These are phyloP conservation scores for Alca torda DNA, from an alignment of 2,797 vertebrate species.

Conservation along the genomic window DNA sequence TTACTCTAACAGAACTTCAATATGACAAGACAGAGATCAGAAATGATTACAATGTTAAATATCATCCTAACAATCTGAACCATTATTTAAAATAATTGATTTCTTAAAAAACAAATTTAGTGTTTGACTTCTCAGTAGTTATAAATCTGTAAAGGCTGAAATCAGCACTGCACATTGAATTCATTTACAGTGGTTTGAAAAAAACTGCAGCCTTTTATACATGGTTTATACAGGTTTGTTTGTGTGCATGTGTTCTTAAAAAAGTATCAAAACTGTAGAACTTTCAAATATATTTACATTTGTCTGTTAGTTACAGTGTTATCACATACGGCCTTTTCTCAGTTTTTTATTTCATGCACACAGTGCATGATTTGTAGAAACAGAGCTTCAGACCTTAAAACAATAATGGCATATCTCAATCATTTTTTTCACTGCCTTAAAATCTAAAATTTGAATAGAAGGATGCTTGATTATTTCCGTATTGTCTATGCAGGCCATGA, in stretches of 20 bases:
- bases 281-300: slow-evolving; percentile 78
- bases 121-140: slow-evolving; percentile 50
- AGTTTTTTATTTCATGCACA: slow-evolving; percentile 59
- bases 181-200: slow-evolving; percentile 61
- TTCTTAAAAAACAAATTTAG: slow-evolving; percentile 66
- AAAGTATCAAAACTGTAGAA: slow-evolving; percentile 82
- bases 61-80: slow-evolving; percentile 52
- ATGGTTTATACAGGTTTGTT: slow-evolving; percentile 64
- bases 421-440: background rate
- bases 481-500: background rate
- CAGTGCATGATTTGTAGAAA: slow-evolving; percentile 65
- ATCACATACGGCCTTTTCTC: slow-evolving; percentile 61
- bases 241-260: slow-evolving; percentile 67
- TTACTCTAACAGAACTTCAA: slow-evolving; percentile 55
- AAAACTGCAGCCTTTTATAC: slow-evolving; percentile 64
- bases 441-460: background rate
- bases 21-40: slow-evolving; percentile 67
- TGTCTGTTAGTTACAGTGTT: slow-evolving; percentile 73
- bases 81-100: slow-evolving; percentile 66
- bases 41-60: slow-evolving; percentile 62
- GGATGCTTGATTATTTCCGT: slow-evolving; percentile 10
- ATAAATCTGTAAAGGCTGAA: slow-evolving; percentile 63
- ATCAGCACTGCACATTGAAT: slow-evolving; percentile 44
- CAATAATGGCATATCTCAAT: background rate
- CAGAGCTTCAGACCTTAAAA: slow-evolving; percentile 40